Percentiles rank a stretch among this genome's conserved stretches.
Evolutionary conservation across 2,113 vertebrate genomes (phyloP).

Genomic region (Microtus montanus): DNA sequence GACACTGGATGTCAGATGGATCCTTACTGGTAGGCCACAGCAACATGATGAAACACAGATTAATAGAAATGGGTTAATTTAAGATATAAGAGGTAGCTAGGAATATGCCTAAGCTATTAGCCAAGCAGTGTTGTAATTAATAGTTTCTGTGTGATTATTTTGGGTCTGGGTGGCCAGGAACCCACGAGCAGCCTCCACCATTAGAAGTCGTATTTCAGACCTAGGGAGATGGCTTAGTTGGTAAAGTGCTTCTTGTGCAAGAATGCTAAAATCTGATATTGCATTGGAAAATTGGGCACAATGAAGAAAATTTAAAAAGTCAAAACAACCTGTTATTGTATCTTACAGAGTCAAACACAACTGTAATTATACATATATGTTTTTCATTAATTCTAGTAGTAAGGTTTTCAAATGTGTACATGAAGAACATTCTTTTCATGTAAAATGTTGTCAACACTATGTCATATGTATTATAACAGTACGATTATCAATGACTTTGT

Average conservation of each 20-base stretch:
- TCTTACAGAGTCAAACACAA: neutral
- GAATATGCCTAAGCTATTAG: too few relatives aligned
- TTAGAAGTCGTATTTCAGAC: neutral
- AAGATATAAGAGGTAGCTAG: too few relatives aligned
- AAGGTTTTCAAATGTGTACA: neutral
- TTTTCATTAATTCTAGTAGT: neutral
- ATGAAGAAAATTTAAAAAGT: neutral
- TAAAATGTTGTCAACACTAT: neutral
- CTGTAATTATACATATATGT: neutral
- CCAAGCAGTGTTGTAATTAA: too few relatives aligned
- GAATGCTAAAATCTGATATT: neutral
- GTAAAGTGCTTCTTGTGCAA: neutral
- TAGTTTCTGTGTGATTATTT: too few relatives aligned
- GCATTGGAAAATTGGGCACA: neutral
- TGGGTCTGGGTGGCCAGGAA: too few relatives aligned
- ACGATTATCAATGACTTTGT: neutral
- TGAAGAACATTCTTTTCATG: neutral
- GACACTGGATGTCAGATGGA: too few relatives aligned
- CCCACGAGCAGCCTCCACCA: too few relatives aligned
- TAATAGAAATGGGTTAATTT: too few relatives aligned
- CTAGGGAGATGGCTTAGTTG: rapidly evolving
- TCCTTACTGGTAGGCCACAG: too few relatives aligned
- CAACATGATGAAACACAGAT: too few relatives aligned
- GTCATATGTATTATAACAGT: neutral
- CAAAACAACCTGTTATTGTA: too few relatives aligned